A percentile compares a stretch with the other conserved stretches of the same genome.
Conservation (phyloP, 2,797 vertebrate species). For the Alosa sapidissima region DNA sequence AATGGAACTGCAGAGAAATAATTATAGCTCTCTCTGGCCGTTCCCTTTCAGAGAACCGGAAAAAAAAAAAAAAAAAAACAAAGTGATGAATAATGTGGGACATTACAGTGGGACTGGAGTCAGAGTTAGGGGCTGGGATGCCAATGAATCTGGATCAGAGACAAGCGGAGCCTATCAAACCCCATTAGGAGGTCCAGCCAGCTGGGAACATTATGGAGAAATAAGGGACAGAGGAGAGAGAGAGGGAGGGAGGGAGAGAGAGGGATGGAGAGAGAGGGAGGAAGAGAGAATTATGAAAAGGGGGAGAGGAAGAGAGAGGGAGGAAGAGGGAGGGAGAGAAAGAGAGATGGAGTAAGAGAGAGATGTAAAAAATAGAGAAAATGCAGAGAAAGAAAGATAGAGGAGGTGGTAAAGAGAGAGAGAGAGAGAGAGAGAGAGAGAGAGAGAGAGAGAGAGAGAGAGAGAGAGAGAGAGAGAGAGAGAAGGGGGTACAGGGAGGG, state of each 20-base stretch:
- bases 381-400: constrained; percentile 34
- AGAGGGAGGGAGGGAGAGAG: not conserved
- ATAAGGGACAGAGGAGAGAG: not conserved
- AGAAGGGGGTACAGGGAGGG: constrained; percentile 13
- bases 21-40: not conserved
- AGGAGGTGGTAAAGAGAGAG: not conserved
- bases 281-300: constrained; percentile 27
- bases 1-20: not conserved
- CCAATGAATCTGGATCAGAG: not conserved
- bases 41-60: not conserved
- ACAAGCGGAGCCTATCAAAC: not conserved
- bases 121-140: not conserved
- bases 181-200: constrained; percentile 4
- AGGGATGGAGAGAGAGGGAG: not conserved
- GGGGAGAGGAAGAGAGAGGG: not conserved
- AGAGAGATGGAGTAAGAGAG: constrained; percentile 41
- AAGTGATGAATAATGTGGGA: too few relatives aligned
- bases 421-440: not conserved
- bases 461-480: constrained; percentile 36
- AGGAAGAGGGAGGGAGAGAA: not conserved
- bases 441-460: constrained; percentile 37
- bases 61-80: not conserved
- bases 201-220: not conserved
- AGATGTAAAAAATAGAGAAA: not conserved
- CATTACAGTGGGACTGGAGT: not conserved